A percentile compares a stretch with the other conserved stretches of the same genome.
These are phyloP conservation scores for Ariolimax columbianus DNA, from an alignment of 2,888 invertebrate species.

Conservation along the genomic window DNA sequence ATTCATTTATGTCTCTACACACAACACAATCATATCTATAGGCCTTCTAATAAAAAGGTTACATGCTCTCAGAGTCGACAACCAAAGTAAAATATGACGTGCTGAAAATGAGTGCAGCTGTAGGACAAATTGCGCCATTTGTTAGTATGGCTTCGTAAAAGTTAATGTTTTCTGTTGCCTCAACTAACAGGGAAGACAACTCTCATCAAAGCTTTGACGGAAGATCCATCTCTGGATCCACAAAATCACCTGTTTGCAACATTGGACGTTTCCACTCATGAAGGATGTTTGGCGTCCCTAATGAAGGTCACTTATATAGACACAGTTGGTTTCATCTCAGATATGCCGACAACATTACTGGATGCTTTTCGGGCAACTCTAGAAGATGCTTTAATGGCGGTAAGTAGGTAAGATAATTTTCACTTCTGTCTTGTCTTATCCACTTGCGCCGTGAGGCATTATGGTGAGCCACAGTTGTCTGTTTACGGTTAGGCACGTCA, in stretches of 20 bases:
- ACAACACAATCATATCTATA: too few species aligned
- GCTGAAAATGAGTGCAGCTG: too few species aligned
- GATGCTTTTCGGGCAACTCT: slow-evolving; percentile 89
- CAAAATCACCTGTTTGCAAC: slow-evolving; percentile 90
- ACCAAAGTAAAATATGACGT: too few species aligned
- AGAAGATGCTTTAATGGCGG: slow-evolving; percentile 88
- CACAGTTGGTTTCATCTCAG: slow-evolving; percentile 92
- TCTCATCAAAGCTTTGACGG: slow-evolving; percentile 87
- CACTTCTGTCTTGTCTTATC: not conserved
- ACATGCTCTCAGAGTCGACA: too few species aligned
- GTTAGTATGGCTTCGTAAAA: too few species aligned
- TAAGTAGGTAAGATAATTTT: slow-evolving; percentile 62
- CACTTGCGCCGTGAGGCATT: too few species aligned
- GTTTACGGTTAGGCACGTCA: too few species aligned
- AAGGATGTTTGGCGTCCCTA: slow-evolving; percentile 83
- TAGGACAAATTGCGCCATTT: too few species aligned
- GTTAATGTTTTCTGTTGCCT: not conserved
- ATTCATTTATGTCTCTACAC: too few species aligned
- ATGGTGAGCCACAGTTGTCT: too few species aligned
- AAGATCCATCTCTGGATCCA: slow-evolving; percentile 84
- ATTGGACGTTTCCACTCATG: slow-evolving; percentile 89
- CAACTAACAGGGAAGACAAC: slow-evolving; percentile 84
- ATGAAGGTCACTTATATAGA: slow-evolving; percentile 87
- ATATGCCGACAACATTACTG: slow-evolving; percentile 88
- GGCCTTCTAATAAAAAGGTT: too few species aligned